Evolutionary conservation across 2,113 vertebrate genomes (phyloP).

Genomic region (Dicentrarchus labrax): DNA sequence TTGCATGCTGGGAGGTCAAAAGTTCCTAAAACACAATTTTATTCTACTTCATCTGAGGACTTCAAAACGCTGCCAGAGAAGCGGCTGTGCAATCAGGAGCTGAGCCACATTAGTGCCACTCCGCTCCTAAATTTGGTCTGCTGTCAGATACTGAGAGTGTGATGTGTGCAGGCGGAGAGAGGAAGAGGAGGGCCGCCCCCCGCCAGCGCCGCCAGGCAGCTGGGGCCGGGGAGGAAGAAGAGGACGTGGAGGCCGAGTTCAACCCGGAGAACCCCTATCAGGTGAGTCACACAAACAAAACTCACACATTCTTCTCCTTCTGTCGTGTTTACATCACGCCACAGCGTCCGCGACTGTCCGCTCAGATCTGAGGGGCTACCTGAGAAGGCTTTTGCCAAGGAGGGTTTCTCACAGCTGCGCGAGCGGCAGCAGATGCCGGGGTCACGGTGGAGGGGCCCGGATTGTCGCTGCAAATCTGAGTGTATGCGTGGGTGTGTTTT

Average conservation of each 20-base stretch:
- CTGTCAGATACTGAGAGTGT: conserved; percentile 62
- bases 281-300: conserved; percentile 81
- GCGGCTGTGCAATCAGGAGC: conserved; percentile 41
- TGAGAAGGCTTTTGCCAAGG: conserved; percentile 41
- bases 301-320: conserved; percentile 1
- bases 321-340: not conserved
- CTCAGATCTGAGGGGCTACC: conserved; percentile 59
- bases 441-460: conserved; percentile 72
- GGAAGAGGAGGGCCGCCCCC: conserved; percentile 85
- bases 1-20: conserved; percentile 54
- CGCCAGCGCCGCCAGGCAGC: conserved; percentile 83
- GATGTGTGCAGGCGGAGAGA: conserved; percentile 86
- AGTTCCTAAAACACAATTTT: conserved; percentile 64
- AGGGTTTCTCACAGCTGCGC: conserved; percentile 73
- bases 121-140: conserved; percentile 56
- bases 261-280: conserved; percentile 94
- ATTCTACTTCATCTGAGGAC: conserved; percentile 48
- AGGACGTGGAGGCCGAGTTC: conserved; percentile 78
- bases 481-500: conserved; percentile 60
- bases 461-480: conserved; percentile 75
- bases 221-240: conserved; percentile 73
- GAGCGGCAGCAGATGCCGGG: conserved; percentile 78
- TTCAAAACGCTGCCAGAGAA: conserved; percentile 51
- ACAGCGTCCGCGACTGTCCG: conserved; percentile 52
- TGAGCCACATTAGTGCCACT: conserved; percentile 50